Evolutionary conservation across 1,140 invertebrate genomes (phyloP).

Genomic region (Calephelis virginiensis): DNA sequence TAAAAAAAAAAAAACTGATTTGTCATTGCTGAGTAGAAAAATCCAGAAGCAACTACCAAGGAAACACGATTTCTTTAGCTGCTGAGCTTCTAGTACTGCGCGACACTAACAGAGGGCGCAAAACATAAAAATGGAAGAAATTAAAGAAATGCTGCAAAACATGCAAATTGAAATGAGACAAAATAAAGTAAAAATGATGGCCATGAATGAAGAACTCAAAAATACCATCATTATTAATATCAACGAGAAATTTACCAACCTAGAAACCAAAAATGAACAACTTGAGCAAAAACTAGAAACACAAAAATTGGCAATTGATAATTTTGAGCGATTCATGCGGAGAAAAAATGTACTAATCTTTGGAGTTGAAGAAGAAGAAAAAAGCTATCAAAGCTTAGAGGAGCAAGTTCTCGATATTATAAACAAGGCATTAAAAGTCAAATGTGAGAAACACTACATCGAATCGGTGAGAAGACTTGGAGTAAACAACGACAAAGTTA

Average conservation of each 20-base stretch:
- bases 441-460: conserved; percentile 27
- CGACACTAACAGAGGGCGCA: conserved; percentile 19
- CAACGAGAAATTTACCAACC: conserved; percentile 31
- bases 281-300: conserved; percentile 31
- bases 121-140: conserved; percentile 34
- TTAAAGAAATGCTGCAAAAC: conserved; percentile 31
- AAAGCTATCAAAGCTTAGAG: conserved; percentile 27
- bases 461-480: conserved; percentile 34
- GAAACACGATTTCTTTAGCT: neutral
- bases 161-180: conserved; percentile 35
- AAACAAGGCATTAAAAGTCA: conserved; percentile 14
- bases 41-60: no score
- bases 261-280: conserved; percentile 31
- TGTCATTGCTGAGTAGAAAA: no score
- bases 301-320: conserved; percentile 29
- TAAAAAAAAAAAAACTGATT: no score
- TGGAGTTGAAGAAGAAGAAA: conserved; percentile 34
- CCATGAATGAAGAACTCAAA: conserved; percentile 36
- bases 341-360: conserved; percentile 36
- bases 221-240: conserved; percentile 33
- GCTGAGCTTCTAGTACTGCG: neutral
- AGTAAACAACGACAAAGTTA: conserved; percentile 33
- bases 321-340: conserved; percentile 29
- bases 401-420: conserved; percentile 32
- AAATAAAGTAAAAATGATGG: conserved; percentile 31